Evolutionary conservation across 2,888 invertebrate species (phyloP).

Genomic region (Limnephilus marmoratus): DNA sequence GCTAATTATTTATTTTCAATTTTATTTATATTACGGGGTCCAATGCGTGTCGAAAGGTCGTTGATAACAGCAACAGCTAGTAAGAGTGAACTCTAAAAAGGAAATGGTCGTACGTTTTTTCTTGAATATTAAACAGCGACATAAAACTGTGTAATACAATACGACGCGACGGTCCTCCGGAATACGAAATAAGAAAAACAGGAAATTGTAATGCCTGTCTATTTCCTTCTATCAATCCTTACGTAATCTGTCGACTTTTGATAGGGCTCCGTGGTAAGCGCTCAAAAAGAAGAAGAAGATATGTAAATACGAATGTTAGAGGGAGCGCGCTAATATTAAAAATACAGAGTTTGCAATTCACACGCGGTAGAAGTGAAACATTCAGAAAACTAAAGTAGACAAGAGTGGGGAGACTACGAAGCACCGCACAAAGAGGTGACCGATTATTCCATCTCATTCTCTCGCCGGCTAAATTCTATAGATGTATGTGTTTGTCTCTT

Average conservation of each 20-base stretch:
- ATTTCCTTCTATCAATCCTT: conserved; percentile 21
- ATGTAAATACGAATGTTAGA: too few relatives aligned
- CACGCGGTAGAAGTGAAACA: too few relatives aligned
- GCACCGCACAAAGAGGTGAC: too few relatives aligned
- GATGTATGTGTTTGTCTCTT: too few relatives aligned
- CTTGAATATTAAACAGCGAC: conserved; percentile 4
- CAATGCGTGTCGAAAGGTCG: not conserved
- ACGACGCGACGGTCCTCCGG: not conserved
- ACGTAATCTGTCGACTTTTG: not conserved
- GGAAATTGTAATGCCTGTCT: conserved; percentile 17
- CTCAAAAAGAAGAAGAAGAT: too few relatives aligned
- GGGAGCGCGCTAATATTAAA: too few relatives aligned
- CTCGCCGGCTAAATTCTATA: too few relatives aligned
- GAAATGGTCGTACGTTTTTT: not conserved
- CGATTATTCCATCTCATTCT: too few relatives aligned
- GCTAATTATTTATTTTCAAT: not conserved
- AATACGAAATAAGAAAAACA: not conserved
- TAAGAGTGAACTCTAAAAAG: not conserved
- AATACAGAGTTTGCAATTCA: too few relatives aligned
- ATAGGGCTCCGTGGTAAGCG: too few relatives aligned
- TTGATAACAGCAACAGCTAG: not conserved
- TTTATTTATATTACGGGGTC: not conserved
- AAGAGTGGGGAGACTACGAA: too few relatives aligned
- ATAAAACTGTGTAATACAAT: not conserved
- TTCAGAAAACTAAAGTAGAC: too few relatives aligned